Evolutionary conservation across 2,888 invertebrate species (phyloP), one percentile per base, ranked within the genome.

Genomic region (Norana najaformis): DNA sequence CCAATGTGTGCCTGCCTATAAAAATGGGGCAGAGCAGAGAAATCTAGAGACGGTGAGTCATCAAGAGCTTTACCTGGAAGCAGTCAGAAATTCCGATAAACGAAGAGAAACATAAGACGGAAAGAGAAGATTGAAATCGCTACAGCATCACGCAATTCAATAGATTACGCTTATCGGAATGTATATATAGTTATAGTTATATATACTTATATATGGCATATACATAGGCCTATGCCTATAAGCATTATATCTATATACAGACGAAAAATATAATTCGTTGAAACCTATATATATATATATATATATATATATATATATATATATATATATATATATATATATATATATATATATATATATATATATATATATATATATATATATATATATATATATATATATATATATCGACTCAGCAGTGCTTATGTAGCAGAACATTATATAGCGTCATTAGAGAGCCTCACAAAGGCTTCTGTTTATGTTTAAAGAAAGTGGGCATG

Each of bases 71-170:
- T 1, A 6, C 69, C 69, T 30, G 69, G 69, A 69, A n/a, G 69
- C 69, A 69, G n/a, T 69, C 69, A n/a, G 30, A 69, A 69, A n/a
- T 69, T 69, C 69, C n/a, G 69, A 69, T 69, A n/a, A 69, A 69
- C 69, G 69, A 69, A n/a, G 69, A 69, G 69, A 69, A 69, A 69
- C n/a, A 8, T n/a, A 5, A n/a, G n/a, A 69, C n/a, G n/a, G 69
- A n/a, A 69, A n/a, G 30, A n/a, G 69, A 30, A 69, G 69, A 69
- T 69, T n/a, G n/a, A 69, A 69, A 69, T 69, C 69, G n/a, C 11
- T n/a, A n/a, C 69, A 69, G n/a, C 69, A 69, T 30, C 30, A 69
- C 69, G n/a, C 69, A 69, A 30, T n/a, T 30, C 6, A 11, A 8
- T 69, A 30, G 69, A 69, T 69, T n/a, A 69, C n/a, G n/a, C n/a